Evolutionary conservation across 2,888 invertebrate species (phyloP).

Genomic region (Apodemia hepburni): DNA sequence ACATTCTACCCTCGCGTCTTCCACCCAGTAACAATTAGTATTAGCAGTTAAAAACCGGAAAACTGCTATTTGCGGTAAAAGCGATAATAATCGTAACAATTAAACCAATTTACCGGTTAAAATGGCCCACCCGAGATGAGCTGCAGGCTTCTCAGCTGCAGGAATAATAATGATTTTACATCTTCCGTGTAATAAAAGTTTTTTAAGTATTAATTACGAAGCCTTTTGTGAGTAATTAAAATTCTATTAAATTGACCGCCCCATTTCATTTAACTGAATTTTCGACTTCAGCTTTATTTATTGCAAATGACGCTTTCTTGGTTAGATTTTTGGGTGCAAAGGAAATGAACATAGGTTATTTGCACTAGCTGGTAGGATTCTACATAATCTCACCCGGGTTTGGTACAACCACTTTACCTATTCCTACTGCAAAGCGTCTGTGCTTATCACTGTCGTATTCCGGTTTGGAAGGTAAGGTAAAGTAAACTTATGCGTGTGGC

Average conservation of each 20-base stretch:
- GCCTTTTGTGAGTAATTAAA: not conserved
- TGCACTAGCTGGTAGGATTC: too few relatives aligned
- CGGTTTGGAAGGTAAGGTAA: too few relatives aligned
- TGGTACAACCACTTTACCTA: too few relatives aligned
- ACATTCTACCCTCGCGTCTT: not conserved
- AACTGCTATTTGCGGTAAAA: conserved; percentile 9
- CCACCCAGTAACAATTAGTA: not conserved
- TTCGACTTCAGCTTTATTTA: too few relatives aligned
- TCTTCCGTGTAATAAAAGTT: not conserved
- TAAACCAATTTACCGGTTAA: conserved; percentile 12
- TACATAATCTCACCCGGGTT: too few relatives aligned
- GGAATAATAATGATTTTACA: not conserved
- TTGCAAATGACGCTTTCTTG: too few relatives aligned
- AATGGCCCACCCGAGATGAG: not conserved
- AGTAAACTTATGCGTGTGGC: too few relatives aligned
- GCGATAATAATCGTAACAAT: conserved; percentile 9
- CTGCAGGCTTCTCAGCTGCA: not conserved
- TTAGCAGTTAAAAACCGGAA: conserved; percentile 15
- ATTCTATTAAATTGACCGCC: not conserved
- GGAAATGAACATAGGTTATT: too few relatives aligned
- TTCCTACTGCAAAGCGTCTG: too few relatives aligned
- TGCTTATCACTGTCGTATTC: too few relatives aligned
- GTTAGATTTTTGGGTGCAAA: too few relatives aligned
- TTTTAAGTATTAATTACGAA: conserved; percentile 4
- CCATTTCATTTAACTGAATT: too few relatives aligned